Evolutionary conservation across 92 coral and sea anemone genomes (phyloP).

Genomic region (Ricordea florida): DNA sequence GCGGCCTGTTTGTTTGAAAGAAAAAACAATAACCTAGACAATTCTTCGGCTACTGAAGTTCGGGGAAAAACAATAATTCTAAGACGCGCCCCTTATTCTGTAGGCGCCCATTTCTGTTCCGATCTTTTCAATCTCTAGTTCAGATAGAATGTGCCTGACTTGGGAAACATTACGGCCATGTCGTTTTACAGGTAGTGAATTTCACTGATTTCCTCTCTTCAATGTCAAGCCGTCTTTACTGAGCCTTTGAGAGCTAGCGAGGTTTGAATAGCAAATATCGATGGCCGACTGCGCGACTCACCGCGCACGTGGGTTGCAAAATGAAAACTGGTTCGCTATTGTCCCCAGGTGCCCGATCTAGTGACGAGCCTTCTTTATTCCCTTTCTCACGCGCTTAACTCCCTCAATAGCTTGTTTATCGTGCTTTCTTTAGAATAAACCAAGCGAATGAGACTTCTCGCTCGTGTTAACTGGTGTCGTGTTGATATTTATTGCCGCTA

Average conservation of each 20-base stretch:
- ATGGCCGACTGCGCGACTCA: neutral
- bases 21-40: no score
- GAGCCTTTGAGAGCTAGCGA: neutral
- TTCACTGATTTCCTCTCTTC: neutral
- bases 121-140: no score
- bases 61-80: no score
- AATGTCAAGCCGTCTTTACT: neutral
- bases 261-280: no score
- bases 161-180: no score
- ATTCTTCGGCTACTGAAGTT: no score
- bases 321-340: slow-evolving; percentile 28
- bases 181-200: neutral
- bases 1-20: no score
- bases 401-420: slow-evolving; percentile 55
- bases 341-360: slow-evolving; percentile 34
- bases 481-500: slow-evolving; percentile 16
- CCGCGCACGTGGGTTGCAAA: slow-evolving; percentile 15
- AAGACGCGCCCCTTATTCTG: no score
- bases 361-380: slow-evolving; percentile 16
- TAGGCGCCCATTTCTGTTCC: no score
- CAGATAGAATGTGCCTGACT: no score
- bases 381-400: slow-evolving; percentile 21
- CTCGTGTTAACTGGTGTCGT: slow-evolving; percentile 28
- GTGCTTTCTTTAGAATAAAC: slow-evolving; percentile 48
- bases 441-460: slow-evolving; percentile 34